Conservation (phyloP, 2,113 vertebrate species). For the Silurus asotus region DNA sequence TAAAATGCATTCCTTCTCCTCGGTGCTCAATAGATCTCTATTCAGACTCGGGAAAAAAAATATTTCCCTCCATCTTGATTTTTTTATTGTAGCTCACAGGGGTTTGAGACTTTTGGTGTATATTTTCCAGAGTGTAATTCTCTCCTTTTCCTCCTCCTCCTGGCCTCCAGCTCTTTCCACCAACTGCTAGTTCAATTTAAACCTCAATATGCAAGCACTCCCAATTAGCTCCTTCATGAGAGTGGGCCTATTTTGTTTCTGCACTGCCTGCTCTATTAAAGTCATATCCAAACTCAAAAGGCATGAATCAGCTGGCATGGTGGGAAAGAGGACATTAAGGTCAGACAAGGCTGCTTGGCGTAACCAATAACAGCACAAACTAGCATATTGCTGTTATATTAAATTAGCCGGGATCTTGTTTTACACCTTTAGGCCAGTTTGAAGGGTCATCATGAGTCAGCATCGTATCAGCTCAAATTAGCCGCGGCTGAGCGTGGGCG, state of each 20-base stretch:
- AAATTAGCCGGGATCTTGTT: slow-evolving; percentile 33
- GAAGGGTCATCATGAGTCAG: slow-evolving; percentile 48
- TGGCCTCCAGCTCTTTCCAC: slow-evolving; percentile 34
- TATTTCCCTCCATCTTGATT: not conserved
- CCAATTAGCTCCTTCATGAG: slow-evolving; percentile 42
- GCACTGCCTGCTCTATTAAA: slow-evolving; percentile 29
- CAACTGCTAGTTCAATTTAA: slow-evolving; percentile 50
- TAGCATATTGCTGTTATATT: slow-evolving; percentile 36
- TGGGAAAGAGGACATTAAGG: slow-evolving; percentile 19
- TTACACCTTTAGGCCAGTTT: slow-evolving; percentile 44
- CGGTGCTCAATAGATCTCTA: not conserved
- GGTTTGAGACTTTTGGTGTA: slow-evolving; percentile 6
- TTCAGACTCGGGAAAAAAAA: not conserved
- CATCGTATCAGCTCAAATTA: slow-evolving; percentile 42
- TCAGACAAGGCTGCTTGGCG: slow-evolving; percentile 8
- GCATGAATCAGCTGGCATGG: slow-evolving; percentile 32
- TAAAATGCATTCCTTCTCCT: slow-evolving; percentile 12
- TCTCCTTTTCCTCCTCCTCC: slow-evolving; percentile 2
- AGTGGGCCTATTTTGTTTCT: not conserved
- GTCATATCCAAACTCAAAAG: slow-evolving; percentile 15
- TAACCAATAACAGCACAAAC: slow-evolving; percentile 30
- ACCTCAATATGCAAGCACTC: slow-evolving; percentile 43
- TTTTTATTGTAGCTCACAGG: slow-evolving; percentile 4
- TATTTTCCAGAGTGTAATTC: slow-evolving; percentile 26
- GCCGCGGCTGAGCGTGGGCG: not conserved